A percentile compares a stretch with the other conserved stretches of the same genome.
These are phyloP conservation scores for Cyanistes caeruleus DNA, from an alignment of 2,113 vertebrate genomes.

Conservation along the genomic window DNA sequence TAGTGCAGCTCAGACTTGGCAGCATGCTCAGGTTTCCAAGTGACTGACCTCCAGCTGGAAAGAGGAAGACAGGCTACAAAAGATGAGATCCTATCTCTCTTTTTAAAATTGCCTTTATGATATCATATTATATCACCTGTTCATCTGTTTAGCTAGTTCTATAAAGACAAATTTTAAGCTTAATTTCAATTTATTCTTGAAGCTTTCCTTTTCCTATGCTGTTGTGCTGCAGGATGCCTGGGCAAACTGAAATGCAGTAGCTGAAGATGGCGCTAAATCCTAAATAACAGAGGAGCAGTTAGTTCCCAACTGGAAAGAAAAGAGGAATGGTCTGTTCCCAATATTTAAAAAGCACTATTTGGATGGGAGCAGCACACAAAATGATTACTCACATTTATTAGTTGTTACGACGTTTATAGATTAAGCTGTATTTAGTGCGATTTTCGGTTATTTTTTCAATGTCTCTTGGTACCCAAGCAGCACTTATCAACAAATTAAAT, in stretches of 20 bases:
- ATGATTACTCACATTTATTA: neutral
- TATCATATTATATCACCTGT: neutral
- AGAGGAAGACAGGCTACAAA: neutral
- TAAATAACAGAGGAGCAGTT: neutral
- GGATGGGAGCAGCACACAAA: neutral
- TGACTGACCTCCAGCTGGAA: neutral
- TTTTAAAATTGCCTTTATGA: neutral
- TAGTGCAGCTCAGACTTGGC: neutral
- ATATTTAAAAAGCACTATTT: neutral
- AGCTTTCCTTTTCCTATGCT: neutral
- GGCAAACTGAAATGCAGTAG: neutral
- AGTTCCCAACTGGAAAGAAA: neutral
- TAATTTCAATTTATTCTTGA: neutral
- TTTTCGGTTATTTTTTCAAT: neutral
- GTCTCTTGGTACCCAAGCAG: neutral
- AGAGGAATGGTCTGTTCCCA: neutral
- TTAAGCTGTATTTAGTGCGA: neutral
- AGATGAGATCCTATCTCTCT: neutral
- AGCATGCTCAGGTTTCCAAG: neutral
- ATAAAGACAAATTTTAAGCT: neutral
- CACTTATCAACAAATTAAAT: neutral
- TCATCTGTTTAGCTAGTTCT: neutral
- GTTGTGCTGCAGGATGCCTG: neutral
- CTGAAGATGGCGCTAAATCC: conserved; percentile 58
- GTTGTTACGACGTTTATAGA: neutral